These are phyloP conservation scores for Leucophenga varia DNA, from an alignment of 1,140 invertebrate species.

Conservation along the genomic window DNA sequence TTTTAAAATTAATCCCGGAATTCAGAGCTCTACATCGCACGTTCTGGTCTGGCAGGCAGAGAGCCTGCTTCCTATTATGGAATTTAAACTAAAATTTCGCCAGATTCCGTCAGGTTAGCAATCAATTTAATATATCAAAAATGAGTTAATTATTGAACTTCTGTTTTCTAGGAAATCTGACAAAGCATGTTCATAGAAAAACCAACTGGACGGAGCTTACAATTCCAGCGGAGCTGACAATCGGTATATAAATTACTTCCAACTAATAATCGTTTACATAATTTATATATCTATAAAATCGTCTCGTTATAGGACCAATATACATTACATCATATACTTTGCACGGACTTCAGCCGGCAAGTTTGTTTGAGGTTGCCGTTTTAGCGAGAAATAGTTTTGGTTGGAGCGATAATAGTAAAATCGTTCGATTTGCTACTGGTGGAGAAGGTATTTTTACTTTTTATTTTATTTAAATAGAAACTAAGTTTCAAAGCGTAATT, in stretches of 20 bases:
- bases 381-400: slow-evolving; percentile 70
- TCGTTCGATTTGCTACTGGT: slow-evolving; percentile 67
- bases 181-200: slow-evolving; percentile 8
- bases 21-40: slow-evolving; percentile 57
- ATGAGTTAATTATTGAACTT: not conserved
- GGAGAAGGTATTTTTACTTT: slow-evolving; percentile 60
- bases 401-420: slow-evolving; percentile 67
- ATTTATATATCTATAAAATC: not conserved
- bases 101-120: slow-evolving; percentile 43
- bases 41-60: slow-evolving; percentile 73
- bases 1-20: slow-evolving; percentile 61
- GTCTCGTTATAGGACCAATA: slow-evolving; percentile 58
- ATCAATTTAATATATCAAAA: not conserved
- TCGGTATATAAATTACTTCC: slow-evolving; percentile 30
- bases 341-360: slow-evolving; percentile 63
- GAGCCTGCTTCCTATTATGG: slow-evolving; percentile 67
- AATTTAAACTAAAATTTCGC: slow-evolving; percentile 69
- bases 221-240: slow-evolving; percentile 63
- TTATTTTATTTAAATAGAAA: too few species aligned
- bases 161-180: slow-evolving; percentile 18
- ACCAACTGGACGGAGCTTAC: slow-evolving; percentile 65
- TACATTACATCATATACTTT: slow-evolving; percentile 68
- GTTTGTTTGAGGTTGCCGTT: slow-evolving; percentile 68
- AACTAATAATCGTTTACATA: not conserved
- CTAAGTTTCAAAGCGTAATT: too few species aligned